These are phyloP conservation scores for Danio tinwini DNA, from an alignment of 2,797 vertebrate species.

Conservation along the genomic window DNA sequence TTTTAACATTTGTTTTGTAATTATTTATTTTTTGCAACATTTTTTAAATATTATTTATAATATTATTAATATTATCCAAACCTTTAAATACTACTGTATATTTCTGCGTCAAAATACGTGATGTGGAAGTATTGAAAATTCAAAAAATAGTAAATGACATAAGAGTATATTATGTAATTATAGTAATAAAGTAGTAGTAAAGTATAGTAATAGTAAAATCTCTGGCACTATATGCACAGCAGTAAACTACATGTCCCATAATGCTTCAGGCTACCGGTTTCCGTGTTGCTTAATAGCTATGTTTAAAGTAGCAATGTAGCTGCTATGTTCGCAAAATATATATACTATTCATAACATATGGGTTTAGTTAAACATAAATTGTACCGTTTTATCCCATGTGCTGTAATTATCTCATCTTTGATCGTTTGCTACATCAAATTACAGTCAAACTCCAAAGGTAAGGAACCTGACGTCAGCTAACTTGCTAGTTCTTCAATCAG, in stretches of 20 bases:
- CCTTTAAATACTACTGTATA: neutral
- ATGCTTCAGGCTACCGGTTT: conserved; percentile 15
- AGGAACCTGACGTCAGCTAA: conserved; percentile 12
- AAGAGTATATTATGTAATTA: no score
- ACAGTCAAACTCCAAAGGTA: conserved; percentile 38
- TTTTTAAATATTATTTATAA: neutral
- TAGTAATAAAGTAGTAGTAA: no score
- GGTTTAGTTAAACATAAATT: conserved; percentile 25
- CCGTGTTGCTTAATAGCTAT: neutral
- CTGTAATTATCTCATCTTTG: conserved; percentile 15
- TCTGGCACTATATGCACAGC: neutral
- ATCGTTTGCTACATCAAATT: conserved; percentile 20
- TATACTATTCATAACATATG: neutral
- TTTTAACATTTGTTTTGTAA: neutral
- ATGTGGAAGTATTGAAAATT: no score
- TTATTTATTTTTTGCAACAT: neutral
- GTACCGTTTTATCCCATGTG: conserved; percentile 24
- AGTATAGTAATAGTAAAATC: no score
- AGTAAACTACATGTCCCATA: conserved; percentile 55
- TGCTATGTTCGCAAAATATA: neutral
- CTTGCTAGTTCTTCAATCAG: neutral
- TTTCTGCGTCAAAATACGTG: neutral
- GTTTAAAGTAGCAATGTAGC: neutral
- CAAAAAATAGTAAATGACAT: no score
- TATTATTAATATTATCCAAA: neutral